Base-by-base conservation (phyloP, 2,113 vertebrate species). In the Microtus richardsoni region DNA sequence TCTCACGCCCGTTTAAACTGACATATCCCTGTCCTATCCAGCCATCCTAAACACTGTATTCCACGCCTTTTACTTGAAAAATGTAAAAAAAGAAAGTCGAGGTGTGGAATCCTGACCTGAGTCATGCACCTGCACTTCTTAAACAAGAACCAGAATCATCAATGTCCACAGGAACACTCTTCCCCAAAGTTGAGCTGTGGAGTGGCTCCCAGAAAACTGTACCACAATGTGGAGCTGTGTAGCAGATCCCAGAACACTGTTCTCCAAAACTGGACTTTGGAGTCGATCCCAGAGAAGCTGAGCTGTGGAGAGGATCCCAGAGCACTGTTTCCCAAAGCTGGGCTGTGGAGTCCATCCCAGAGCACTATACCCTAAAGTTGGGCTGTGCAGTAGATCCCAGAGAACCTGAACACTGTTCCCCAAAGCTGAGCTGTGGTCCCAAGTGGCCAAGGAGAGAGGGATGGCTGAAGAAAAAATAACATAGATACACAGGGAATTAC, bases 71-170 rank as follows among this genome's bases (percentile, higher is more conserved):
- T 33, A 91, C 80, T 52, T 41, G 91, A 80, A 93, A 82, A 10
- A 77, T 49, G 49, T 49, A 91, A 96, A 92, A 91, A 96, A 92
- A 96, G 95, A 96, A 96, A 95, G 24, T 70, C 91, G 30, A 95
- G 96, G 79, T 96, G 92, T 92, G 87, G 73, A 60, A 58, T 78
- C 87, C 94, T 89, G 97, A 97, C 73, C 93, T 88, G 73, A 54
- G 91, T 97, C 97, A 88, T 16, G 28, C 3, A 68, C 30, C 89
- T 44, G 91, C 89, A 62, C 78, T 95, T 94, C 93, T 44, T 52
- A 92, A 41, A 28, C 10, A 71, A 83, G n/a, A 70, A 9, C 10
- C 5, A 16, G 64, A 21, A 68, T 52, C 22, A 26, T 68, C 36
- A 8, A 9, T 68, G 64, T n/a, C 33, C 64, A 16, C 12, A 1